Conservation (phyloP, 2,797 vertebrate species). For the Gallirallus australis region DNA sequence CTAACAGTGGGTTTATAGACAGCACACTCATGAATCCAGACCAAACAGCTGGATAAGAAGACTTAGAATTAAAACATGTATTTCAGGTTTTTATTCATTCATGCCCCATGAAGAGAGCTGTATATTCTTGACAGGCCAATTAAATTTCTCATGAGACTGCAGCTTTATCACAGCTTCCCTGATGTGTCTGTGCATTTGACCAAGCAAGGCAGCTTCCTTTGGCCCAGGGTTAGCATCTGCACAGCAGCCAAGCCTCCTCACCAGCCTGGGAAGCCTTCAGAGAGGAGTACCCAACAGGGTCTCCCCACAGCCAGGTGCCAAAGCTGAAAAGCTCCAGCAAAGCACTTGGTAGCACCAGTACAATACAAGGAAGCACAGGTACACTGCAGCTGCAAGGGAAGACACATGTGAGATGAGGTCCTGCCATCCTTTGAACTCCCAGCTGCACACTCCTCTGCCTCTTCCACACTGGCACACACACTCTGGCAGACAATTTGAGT, state of each 20-base stretch:
- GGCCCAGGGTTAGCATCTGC: not conserved
- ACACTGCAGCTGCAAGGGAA: not conserved
- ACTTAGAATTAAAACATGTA: not conserved
- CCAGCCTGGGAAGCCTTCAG: not conserved
- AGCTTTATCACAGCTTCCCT: not conserved
- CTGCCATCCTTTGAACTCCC: not conserved
- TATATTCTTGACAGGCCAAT: not conserved
- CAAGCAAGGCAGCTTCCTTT: not conserved
- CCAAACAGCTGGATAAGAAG: not conserved
- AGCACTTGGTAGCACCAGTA: rapidly evolving
- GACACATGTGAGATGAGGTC: rapidly evolving
- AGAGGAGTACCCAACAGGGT: rapidly evolving
- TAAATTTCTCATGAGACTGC: not conserved
- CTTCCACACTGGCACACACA: not conserved
- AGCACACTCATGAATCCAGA: not conserved
- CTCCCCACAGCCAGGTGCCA: not conserved
- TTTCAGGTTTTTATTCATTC: not conserved
- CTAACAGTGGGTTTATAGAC: not conserved
- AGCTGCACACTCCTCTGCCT: not conserved
- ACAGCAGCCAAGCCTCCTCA: not conserved
- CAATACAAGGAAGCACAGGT: rapidly evolving
- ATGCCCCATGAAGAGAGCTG: not conserved
- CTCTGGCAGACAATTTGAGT: not conserved
- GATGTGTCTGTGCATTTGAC: not conserved
- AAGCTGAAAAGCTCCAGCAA: not conserved